Conservation (phyloP, 2,888 invertebrate species). For the Cephus pygmeus region DNA sequence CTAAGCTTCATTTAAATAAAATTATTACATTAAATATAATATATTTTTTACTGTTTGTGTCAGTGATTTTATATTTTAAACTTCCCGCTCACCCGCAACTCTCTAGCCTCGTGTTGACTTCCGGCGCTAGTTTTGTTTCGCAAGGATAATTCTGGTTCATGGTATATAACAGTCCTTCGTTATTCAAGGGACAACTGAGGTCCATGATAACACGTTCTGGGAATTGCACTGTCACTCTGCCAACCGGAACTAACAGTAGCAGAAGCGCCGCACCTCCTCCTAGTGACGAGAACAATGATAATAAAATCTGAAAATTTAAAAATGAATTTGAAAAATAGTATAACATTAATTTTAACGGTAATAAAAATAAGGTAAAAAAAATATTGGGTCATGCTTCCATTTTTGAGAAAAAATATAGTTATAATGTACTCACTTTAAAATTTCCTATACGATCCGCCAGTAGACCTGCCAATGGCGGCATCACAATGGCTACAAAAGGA, state of each 20-base stretch:
- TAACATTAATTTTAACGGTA: background rate
- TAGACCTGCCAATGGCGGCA: slow-evolving; percentile 82
- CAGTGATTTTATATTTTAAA: background rate
- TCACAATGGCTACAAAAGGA: slow-evolving; percentile 79
- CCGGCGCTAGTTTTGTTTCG: slow-evolving; percentile 43
- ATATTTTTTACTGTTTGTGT: slow-evolving; percentile 2
- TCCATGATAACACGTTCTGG: slow-evolving; percentile 73
- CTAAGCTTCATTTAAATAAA: background rate
- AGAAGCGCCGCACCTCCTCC: slow-evolving; percentile 77
- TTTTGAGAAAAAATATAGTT: background rate
- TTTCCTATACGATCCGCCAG: slow-evolving; percentile 84
- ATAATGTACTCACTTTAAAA: slow-evolving; percentile 73
- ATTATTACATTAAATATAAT: background rate
- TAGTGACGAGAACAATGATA: slow-evolving; percentile 75
- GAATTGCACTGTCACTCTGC: slow-evolving; percentile 75
- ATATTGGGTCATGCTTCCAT: background rate
- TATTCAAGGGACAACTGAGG: slow-evolving; percentile 66
- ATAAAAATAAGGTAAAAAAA: background rate
- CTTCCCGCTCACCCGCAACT: slow-evolving; percentile 56
- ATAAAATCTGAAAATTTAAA: slow-evolving; percentile 69
- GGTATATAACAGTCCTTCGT: slow-evolving; percentile 44
- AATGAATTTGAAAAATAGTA: background rate
- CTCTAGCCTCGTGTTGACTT: slow-evolving; percentile 47
- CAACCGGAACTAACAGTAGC: slow-evolving; percentile 78
- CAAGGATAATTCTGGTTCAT: slow-evolving; percentile 54